Evolutionary conservation across 35 echinoderm and acorn worm species (phyloP).

Genomic region (Stichopus chloronotus): DNA sequence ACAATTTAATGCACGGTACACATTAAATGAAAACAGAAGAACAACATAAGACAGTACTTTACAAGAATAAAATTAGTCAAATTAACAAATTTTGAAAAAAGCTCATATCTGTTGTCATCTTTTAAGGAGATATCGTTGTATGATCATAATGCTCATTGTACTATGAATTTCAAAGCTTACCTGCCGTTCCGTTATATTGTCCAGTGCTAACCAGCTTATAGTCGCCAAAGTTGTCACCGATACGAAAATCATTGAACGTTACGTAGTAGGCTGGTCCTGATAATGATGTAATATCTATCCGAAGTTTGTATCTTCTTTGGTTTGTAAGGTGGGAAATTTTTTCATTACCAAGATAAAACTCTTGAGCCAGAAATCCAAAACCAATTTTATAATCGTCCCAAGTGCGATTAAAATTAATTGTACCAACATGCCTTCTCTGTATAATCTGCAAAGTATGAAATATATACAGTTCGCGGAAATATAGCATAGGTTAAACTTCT

Average conservation of each 20-base stretch:
- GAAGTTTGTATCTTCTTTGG: conserved; percentile 35
- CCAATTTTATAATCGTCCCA: conserved; percentile 63
- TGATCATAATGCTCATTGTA: no score
- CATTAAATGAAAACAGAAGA: no score
- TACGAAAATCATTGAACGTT: neutral
- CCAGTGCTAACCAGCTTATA: neutral
- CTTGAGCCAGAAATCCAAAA: conserved; percentile 48
- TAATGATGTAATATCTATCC: neutral
- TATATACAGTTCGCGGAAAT: no score
- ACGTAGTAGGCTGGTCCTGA: neutral
- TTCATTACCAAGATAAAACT: conserved; percentile 70
- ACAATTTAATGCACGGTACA: no score
- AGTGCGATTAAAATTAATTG: conserved; percentile 36
- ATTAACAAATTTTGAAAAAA: no score
- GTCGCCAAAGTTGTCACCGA: neutral
- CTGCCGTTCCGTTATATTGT: neutral
- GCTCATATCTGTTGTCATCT: no score
- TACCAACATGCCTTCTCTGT: conserved; percentile 38
- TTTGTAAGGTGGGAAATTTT: conserved; percentile 35
- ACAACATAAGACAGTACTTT: no score
- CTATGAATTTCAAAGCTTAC: no score
- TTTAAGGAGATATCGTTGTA: no score
- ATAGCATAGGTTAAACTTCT: no score
- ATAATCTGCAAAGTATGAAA: conserved; percentile 24
- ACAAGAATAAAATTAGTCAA: no score